A percentile compares a stretch with the other conserved stretches of the same genome.
Conservation (phyloP, 2,113 vertebrate species). For the Ranitomeya variabilis region DNA sequence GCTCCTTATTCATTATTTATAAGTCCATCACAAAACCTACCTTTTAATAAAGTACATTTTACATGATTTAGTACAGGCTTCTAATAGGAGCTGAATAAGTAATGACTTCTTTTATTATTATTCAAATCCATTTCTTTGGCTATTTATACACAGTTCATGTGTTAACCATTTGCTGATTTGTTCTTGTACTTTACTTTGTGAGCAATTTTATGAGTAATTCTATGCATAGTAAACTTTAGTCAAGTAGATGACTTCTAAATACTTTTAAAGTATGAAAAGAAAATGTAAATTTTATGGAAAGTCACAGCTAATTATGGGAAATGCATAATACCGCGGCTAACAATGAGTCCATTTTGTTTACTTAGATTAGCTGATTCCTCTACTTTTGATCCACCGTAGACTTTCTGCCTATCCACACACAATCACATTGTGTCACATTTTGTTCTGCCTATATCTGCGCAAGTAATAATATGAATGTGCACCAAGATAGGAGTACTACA, state of each 20-base stretch:
- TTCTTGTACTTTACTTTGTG: neutral
- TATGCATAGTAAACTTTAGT: neutral
- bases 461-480: too few species aligned
- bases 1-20: constrained; percentile 43
- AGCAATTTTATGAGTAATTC: neutral
- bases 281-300: neutral
- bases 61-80: constrained; percentile 49
- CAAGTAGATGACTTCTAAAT: neutral
- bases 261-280: neutral
- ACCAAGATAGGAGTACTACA: too few species aligned
- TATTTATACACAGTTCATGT: constrained; percentile 21
- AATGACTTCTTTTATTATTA: constrained; percentile 46
- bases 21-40: constrained; percentile 41
- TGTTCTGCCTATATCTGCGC: too few species aligned
- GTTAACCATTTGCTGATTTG: constrained; percentile 16
- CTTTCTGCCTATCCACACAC: too few species aligned
- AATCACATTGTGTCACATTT: too few species aligned
- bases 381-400: too few species aligned
- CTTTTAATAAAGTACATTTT: constrained; percentile 55
- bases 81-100: constrained; percentile 50
- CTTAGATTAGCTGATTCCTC: too few species aligned
- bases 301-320: too few species aligned
- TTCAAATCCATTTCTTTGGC: neutral
- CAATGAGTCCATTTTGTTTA: too few species aligned
- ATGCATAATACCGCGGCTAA: too few species aligned